Conservation (phyloP, 2,888 invertebrate species). For the Pecten maximus region DNA sequence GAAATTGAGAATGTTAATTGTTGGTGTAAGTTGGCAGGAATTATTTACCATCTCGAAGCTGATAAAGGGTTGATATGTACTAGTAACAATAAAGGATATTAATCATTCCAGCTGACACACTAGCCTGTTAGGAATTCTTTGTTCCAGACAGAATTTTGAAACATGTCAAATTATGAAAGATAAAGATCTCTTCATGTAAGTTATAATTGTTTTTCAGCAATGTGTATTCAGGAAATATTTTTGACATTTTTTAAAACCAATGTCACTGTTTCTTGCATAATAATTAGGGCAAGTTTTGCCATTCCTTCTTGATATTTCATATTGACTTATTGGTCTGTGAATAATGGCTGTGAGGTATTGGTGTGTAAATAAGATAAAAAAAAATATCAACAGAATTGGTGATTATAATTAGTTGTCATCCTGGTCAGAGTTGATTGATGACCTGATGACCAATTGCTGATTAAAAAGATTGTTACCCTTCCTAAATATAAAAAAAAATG, state of each 20-base stretch:
- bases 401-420: neutral
- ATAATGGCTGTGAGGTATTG: too few relatives aligned
- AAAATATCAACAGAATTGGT: too few relatives aligned
- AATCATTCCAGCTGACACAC: neutral
- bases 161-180: conserved; percentile 2
- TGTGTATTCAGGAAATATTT: conserved; percentile 11
- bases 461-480: too few relatives aligned
- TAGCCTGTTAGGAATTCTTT: neutral
- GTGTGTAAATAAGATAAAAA: too few relatives aligned
- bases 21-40: neutral
- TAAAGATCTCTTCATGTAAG: neutral
- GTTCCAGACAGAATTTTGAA: neutral
- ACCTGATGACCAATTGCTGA: neutral
- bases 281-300: neutral
- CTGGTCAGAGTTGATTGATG: neutral
- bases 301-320: neutral
- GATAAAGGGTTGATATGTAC: neutral
- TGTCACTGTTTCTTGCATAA: conserved; percentile 26
- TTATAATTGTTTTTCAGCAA: neutral
- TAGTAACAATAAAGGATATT: neutral
- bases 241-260: neutral
- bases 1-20: neutral
- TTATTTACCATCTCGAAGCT: neutral
- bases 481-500: neutral
- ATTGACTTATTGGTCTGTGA: neutral